Evolutionary conservation across 53 echinoderm and acorn worm genomes (phyloP).

Genomic region (Stichopus horrens): DNA sequence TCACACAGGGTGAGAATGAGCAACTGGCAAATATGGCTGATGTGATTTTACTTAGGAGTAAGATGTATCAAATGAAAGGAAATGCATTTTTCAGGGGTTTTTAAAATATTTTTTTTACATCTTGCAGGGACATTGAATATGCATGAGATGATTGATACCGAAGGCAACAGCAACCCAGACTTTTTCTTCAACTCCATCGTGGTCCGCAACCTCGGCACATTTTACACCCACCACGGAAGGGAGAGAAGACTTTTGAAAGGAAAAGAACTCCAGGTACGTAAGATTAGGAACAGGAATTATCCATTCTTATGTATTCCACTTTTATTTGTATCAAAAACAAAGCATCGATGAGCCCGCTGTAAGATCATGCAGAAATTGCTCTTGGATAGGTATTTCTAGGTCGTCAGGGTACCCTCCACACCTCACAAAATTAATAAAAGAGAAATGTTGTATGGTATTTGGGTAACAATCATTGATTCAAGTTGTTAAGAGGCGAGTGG

Average conservation of each 20-base stretch:
- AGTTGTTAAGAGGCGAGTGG: too few relatives aligned
- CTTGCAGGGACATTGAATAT: constrained; percentile 71
- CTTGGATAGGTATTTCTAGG: too few relatives aligned
- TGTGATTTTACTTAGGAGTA: too few relatives aligned
- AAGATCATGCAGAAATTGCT: too few relatives aligned
- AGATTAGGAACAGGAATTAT: neutral
- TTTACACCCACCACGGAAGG: constrained; percentile 68
- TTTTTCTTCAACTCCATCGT: constrained; percentile 70
- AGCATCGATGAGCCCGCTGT: too few relatives aligned
- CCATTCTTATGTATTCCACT: neutral
- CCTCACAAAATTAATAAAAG: too few relatives aligned
- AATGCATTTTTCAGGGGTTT: neutral
- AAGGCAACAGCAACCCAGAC: constrained; percentile 67
- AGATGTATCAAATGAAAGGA: too few relatives aligned
- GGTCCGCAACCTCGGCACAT: constrained; percentile 82
- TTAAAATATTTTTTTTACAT: neutral
- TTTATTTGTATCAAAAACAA: too few relatives aligned
- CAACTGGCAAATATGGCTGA: neutral
- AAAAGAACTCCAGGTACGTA: constrained; percentile 58
- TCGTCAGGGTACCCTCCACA: too few relatives aligned
- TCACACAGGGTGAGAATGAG: constrained; percentile 57
- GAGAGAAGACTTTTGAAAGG: constrained; percentile 67
- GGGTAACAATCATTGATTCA: too few relatives aligned
- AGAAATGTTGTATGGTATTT: too few relatives aligned
- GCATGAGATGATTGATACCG: constrained; percentile 86